phyloP scores from a whole-genome alignment of 2,113 vertebrate species.

The Donacobius atricapilla region DNA sequence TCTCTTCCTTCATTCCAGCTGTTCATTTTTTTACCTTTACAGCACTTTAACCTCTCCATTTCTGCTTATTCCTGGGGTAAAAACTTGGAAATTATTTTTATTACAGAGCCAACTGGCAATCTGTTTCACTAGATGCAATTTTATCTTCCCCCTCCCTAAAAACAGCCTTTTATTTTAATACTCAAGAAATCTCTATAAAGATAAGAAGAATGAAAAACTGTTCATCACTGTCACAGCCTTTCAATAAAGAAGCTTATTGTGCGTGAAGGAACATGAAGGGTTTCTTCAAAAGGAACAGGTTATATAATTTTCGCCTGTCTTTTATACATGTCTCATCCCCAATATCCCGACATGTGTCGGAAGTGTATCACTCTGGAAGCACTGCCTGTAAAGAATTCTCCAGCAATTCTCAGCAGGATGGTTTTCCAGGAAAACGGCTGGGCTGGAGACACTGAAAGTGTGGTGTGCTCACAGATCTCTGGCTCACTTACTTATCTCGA shows the following conservation, averaged over 20 bases:
- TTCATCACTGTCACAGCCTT: not conserved
- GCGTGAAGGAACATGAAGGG: not conserved
- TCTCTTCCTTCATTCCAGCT: not conserved
- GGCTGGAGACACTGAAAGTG: not conserved
- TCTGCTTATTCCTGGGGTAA: not conserved
- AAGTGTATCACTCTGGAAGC: not conserved
- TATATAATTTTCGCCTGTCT: not conserved
- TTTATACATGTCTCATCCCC: not conserved
- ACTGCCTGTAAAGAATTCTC: not conserved
- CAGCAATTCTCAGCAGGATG: not conserved
- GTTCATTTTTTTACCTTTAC: not conserved
- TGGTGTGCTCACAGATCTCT: not conserved
- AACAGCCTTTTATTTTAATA: not conserved
- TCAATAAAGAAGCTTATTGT: not conserved
- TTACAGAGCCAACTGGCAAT: not conserved
- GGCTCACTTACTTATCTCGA: not conserved
- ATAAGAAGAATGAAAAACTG: not conserved
- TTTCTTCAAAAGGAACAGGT: not conserved
- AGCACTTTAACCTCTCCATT: not conserved
- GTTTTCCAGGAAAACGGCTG: not conserved
- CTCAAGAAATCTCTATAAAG: not conserved
- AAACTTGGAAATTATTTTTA: not conserved
- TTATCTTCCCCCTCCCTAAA: not conserved
- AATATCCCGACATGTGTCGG: not conserved
- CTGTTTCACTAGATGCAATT: not conserved